Evolutionary conservation across 2,888 invertebrate species (phyloP).

Genomic region (Oeneis ivallda): DNA sequence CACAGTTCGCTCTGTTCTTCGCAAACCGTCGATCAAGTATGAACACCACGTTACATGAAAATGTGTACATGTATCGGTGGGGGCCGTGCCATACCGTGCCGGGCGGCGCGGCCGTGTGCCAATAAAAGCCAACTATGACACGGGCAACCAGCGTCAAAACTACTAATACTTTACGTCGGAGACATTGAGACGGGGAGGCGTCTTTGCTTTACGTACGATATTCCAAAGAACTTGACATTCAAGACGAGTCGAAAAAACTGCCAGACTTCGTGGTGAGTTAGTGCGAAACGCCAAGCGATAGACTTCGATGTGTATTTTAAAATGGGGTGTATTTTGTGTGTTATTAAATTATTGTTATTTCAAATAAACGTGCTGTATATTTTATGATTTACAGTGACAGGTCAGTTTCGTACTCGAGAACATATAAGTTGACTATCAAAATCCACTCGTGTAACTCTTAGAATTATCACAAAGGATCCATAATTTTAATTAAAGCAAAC

Average conservation of each 20-base stretch:
- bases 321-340: neutral
- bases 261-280: slow-evolving; percentile 46
- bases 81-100: slow-evolving; percentile 78
- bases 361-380: neutral
- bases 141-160: slow-evolving; percentile 73
- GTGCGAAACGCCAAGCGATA: neutral
- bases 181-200: slow-evolving; percentile 48
- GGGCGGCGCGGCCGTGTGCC: slow-evolving; percentile 66
- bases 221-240: slow-evolving; percentile 43
- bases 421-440: too few species aligned
- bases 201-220: slow-evolving; percentile 13
- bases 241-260: slow-evolving; percentile 57
- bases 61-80: slow-evolving; percentile 66
- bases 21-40: slow-evolving; percentile 46
- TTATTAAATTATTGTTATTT: neutral
- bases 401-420: too few species aligned
- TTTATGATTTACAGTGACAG: neutral
- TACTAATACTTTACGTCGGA: slow-evolving; percentile 66
- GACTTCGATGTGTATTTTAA: slow-evolving; percentile 5
- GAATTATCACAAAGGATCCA: too few species aligned
- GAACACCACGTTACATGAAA: slow-evolving; percentile 60
- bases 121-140: slow-evolving; percentile 74
- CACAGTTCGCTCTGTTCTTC: neutral
- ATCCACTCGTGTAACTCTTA: too few species aligned
- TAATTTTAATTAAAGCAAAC: too few species aligned